These are phyloP conservation scores for Nephrotoma guestfalica DNA, from an alignment of 2,888 invertebrate genomes.

Conservation along the genomic window DNA sequence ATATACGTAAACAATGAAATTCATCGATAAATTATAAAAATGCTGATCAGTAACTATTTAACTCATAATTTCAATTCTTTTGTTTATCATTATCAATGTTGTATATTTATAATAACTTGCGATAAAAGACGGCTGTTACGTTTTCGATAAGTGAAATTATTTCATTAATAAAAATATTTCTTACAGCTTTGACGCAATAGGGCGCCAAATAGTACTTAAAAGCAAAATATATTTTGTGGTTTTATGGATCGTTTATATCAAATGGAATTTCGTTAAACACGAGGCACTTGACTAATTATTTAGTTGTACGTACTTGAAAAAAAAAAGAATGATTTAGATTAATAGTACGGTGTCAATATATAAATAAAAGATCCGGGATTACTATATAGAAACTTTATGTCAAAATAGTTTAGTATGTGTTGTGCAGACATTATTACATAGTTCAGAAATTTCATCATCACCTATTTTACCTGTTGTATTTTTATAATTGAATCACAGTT, in stretches of 20 bases:
- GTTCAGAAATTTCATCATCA: not conserved
- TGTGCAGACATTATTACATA: not conserved
- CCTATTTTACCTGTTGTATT: not conserved
- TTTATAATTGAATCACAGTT: not conserved
- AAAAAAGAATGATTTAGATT: not conserved
- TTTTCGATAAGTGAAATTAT: not conserved
- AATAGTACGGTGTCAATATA: not conserved
- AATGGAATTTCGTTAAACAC: not conserved
- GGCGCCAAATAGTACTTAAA: not conserved
- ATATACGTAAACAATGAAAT: not conserved
- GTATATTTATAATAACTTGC: not conserved
- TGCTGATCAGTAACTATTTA: not conserved
- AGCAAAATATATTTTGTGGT: not conserved
- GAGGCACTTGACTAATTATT: not conserved
- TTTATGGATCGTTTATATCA: not conserved
- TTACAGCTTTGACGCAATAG: not conserved
- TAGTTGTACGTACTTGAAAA: not conserved
- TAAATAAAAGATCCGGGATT: not conserved
- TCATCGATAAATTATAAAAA: not conserved
- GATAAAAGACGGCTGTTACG: not conserved
- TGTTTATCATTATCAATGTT: not conserved
- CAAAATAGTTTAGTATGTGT: not conserved
- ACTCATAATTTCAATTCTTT: not conserved
- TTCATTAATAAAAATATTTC: not conserved
- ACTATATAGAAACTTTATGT: not conserved